Evolutionary conservation across 2,113 vertebrate genomes (phyloP).

Genomic region (Brachyhypopomus occidentalis): DNA sequence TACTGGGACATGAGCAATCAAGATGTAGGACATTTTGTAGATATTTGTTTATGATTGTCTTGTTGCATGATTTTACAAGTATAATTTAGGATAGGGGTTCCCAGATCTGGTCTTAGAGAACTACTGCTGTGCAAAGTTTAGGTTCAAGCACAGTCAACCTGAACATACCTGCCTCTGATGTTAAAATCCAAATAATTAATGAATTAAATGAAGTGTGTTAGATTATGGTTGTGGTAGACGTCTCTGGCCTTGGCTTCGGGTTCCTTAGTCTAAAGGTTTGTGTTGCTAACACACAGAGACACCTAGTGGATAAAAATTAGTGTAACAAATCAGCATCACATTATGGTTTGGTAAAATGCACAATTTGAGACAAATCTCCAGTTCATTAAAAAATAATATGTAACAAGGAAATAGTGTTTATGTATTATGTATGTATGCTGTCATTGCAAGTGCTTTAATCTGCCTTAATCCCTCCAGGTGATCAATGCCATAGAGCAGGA

Average conservation of each 20-base stretch:
- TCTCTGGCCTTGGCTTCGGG: too few relatives aligned
- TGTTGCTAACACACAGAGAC: conserved; percentile 5
- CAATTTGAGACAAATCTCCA: neutral
- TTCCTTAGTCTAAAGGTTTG: neutral
- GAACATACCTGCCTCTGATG: too few relatives aligned
- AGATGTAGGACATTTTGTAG: conserved; percentile 66
- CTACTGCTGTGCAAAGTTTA: too few relatives aligned
- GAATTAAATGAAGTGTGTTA: too few relatives aligned
- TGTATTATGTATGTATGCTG: neutral
- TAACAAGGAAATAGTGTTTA: neutral
- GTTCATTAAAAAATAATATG: neutral
- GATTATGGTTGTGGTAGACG: too few relatives aligned
- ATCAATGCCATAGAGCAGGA: conserved; percentile 97
- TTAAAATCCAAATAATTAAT: too few relatives aligned
- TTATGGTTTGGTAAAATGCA: neutral
- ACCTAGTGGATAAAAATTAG: conserved; percentile 37
- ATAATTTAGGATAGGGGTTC: too few relatives aligned
- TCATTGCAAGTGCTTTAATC: neutral
- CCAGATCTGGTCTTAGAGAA: too few relatives aligned
- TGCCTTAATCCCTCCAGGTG: conserved; percentile 72
- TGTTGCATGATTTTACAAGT: neutral
- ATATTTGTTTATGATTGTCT: neutral
- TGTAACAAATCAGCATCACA: neutral
- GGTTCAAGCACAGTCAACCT: too few relatives aligned
- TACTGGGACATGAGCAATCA: conserved; percentile 84